A percentile compares a stretch with the other conserved stretches of the same genome.
These are phyloP conservation scores for Alaudala cheleensis DNA, from an alignment of 2,113 vertebrate genomes.

Conservation along the genomic window DNA sequence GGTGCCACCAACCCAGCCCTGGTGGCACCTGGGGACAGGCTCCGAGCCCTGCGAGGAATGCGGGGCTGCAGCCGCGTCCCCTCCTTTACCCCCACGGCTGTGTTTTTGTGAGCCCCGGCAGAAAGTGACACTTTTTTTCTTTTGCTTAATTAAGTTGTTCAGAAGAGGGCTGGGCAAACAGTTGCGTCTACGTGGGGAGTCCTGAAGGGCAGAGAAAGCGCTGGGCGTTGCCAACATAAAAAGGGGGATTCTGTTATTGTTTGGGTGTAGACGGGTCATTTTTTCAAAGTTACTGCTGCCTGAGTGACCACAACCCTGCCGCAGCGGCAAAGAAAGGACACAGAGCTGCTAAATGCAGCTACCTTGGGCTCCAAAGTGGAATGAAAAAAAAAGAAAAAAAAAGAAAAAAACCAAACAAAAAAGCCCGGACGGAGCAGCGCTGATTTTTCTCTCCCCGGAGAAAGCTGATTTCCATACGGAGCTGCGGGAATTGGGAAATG, in stretches of 20 bases:
- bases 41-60: conserved; percentile 70
- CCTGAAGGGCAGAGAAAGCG: conserved; percentile 78
- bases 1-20: neutral
- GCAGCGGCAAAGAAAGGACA: conserved; percentile 73
- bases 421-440: neutral
- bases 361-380: conserved; percentile 70
- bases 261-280: conserved; percentile 89
- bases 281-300: conserved; percentile 87
- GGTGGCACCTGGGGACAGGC: neutral
- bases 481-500: neutral
- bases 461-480: conserved; percentile 34
- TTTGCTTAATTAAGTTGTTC: conserved; percentile 89
- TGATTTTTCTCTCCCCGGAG: conserved; percentile 27
- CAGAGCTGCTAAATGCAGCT: conserved; percentile 74
- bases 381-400: neutral
- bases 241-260: conserved; percentile 88
- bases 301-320: conserved; percentile 77
- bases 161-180: conserved; percentile 83
- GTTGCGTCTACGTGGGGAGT: conserved; percentile 87
- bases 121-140: conserved; percentile 86
- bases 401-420: neutral
- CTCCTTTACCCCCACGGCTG: conserved; percentile 74
- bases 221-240: conserved; percentile 86
- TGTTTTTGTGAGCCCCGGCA: conserved; percentile 81
- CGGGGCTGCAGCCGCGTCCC: conserved; percentile 68